Conservation (phyloP, 92 coral and sea anemone genomes). For the Nematostella vectensis region DNA sequence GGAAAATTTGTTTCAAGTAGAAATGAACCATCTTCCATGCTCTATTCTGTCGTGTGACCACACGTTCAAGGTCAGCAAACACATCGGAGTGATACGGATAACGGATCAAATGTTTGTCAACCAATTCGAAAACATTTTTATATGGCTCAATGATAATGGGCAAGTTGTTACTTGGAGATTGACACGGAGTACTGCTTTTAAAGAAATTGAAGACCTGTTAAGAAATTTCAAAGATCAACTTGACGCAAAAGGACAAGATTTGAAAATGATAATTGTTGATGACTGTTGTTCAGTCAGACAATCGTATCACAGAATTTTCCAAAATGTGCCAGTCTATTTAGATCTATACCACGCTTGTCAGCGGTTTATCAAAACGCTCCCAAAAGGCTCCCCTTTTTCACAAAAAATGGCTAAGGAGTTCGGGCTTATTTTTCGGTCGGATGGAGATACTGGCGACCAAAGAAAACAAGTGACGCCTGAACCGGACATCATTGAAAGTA, state of each 20-base stretch:
- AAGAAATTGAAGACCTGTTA: conserved; percentile 34
- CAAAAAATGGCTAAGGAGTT: conserved; percentile 28
- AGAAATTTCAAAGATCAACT: conserved; percentile 30
- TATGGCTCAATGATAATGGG: conserved; percentile 50
- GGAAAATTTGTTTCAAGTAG: conserved; percentile 6
- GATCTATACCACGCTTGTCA: conserved; percentile 49
- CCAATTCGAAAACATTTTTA: conserved; percentile 53
- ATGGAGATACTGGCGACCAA: conserved; percentile 39
- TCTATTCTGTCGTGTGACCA: conserved; percentile 55
- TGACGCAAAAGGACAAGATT: conserved; percentile 2
- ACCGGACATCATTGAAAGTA: conserved; percentile 10
- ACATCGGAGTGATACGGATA: conserved; percentile 29
- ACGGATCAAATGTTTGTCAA: conserved; percentile 30
- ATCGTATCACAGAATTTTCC: conserved; percentile 24
- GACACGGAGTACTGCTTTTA: conserved; percentile 42
- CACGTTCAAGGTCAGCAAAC: conserved; percentile 58
- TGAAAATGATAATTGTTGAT: conserved; percentile 40
- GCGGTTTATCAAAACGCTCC: conserved; percentile 34
- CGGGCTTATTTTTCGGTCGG: conserved; percentile 33
- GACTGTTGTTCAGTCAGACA: conserved; percentile 38
- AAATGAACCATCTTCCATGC: conserved; percentile 16
- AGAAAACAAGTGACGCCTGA: conserved; percentile 22
- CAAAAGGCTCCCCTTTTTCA: conserved; percentile 18
- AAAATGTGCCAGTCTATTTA: conserved; percentile 13
- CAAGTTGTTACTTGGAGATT: conserved; percentile 43